Evolutionary conservation across 2,797 vertebrate species (phyloP), one percentile per base, ranked within the genome.

Genomic region (Triplophysa bombifrons): DNA sequence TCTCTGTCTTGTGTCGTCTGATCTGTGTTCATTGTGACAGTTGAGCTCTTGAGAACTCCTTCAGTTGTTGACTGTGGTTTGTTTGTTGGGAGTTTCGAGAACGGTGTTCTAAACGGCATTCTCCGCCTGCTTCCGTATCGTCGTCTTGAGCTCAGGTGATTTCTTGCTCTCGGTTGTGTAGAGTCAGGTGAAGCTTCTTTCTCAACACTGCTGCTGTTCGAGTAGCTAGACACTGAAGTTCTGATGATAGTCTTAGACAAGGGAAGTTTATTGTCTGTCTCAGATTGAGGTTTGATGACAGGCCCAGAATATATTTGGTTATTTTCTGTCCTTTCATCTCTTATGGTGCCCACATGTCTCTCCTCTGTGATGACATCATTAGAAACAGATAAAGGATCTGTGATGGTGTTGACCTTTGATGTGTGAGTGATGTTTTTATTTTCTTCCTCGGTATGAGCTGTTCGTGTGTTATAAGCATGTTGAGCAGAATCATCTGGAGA

Each of bases 71-170:
- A 56, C 74, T 56, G 72, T 77, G 73, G 80, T 66, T 58, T 81
- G 25, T 53, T 81, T 64, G 80, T 85, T 8, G 80, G 51, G 27
- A 78, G 12, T 19, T 67, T 65, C 58, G 78, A 65, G 25, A 75
- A 30, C 25, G 88, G 90, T 50, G 88, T 92, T 27, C 90, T 90
- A 25, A 88, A 63, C 82, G 93, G 91, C 25, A 89, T 90, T 10
- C 92, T 89, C 56, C 88, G 88, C 83, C 91, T 93, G 1, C 91
- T 92, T 0, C 86, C 85, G 60, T 89, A 88, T 80, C 92, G 89
- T 78, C 78, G 92, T 10, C 90, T 91, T 34, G 90, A 64, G 80
- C 84, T 86, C 4, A 84, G 86, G 12, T 78, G 66, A 77, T 78
- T 84, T 83, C 25, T 72, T 4, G 63, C 64, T 30, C 61, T 75